phyloP scores from a whole-genome alignment of 2,113 vertebrate genomes.

The Astur gentilis region DNA sequence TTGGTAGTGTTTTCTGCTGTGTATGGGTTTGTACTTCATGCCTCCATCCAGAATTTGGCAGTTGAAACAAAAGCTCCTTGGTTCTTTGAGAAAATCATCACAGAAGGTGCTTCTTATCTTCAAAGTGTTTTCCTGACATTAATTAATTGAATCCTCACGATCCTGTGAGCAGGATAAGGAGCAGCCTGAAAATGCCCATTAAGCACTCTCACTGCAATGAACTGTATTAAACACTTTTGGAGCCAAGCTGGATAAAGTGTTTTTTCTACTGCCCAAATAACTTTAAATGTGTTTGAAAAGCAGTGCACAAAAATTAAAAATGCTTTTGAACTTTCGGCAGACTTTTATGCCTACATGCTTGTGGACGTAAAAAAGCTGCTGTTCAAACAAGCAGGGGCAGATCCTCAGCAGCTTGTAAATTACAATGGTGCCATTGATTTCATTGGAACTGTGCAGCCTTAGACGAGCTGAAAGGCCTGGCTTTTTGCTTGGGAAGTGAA shows the following conservation, averaged over 20 bases:
- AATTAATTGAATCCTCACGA: constrained; percentile 33
- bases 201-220: background rate
- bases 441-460: background rate
- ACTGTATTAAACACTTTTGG: background rate
- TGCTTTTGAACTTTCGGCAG: background rate
- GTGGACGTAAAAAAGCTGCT: background rate
- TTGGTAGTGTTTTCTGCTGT: background rate
- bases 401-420: background rate
- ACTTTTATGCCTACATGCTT: background rate
- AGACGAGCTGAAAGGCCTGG: background rate
- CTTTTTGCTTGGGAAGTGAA: background rate
- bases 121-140: constrained; percentile 51
- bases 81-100: constrained; percentile 8
- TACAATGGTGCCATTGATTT: constrained; percentile 30
- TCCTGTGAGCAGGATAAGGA: constrained; percentile 13
- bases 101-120: constrained; percentile 27
- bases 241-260: background rate
- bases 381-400: background rate
- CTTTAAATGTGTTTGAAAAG: constrained; percentile 1
- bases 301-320: constrained; percentile 23
- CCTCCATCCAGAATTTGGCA: background rate
- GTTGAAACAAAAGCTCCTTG: constrained; percentile 39
- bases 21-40: background rate
- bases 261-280: background rate
- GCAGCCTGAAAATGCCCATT: constrained; percentile 12